Conservation (phyloP, 2,113 vertebrate species). For the Anser brachyrhynchus region DNA sequence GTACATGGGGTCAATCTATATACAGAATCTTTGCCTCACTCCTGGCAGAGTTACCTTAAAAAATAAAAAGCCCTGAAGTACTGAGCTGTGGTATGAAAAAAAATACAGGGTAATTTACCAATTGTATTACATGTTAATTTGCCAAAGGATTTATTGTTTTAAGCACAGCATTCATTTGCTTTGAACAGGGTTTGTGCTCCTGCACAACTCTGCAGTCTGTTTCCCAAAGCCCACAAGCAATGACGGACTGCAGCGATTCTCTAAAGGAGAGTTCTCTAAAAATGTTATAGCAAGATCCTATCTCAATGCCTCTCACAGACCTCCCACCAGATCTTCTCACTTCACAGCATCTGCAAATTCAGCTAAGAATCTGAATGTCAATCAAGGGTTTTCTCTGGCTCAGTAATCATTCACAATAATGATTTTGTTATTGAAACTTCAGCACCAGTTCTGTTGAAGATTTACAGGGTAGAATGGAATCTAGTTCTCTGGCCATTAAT, state of each 20-base stretch:
- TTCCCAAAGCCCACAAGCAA: background rate
- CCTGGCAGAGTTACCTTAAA: background rate
- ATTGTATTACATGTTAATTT: conserved; percentile 22
- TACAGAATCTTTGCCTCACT: background rate
- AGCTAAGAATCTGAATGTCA: conserved; percentile 62
- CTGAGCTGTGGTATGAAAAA: background rate
- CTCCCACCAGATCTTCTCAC: conserved; percentile 62
- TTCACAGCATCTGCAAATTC: conserved; percentile 59
- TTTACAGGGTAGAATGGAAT: conserved; percentile 64
- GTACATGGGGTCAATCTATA: background rate
- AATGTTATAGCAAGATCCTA: background rate
- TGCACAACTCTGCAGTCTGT: background rate
- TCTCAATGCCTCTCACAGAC: conserved; percentile 30
- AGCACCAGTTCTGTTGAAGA: conserved; percentile 53
- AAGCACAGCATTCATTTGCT: background rate
- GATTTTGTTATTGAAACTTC: conserved; percentile 65
- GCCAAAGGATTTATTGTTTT: conserved; percentile 15
- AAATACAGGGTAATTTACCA: conserved; percentile 28
- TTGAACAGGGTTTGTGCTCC: background rate
- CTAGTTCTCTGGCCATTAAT: conserved; percentile 50
- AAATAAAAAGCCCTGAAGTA: background rate
- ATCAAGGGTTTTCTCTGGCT: conserved; percentile 68
- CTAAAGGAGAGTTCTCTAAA: conserved; percentile 32
- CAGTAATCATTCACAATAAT: conserved; percentile 70
- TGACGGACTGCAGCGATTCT: background rate